phyloP scores from a whole-genome alignment of 2,113 vertebrate species.

The Lucifuga dentata region DNA sequence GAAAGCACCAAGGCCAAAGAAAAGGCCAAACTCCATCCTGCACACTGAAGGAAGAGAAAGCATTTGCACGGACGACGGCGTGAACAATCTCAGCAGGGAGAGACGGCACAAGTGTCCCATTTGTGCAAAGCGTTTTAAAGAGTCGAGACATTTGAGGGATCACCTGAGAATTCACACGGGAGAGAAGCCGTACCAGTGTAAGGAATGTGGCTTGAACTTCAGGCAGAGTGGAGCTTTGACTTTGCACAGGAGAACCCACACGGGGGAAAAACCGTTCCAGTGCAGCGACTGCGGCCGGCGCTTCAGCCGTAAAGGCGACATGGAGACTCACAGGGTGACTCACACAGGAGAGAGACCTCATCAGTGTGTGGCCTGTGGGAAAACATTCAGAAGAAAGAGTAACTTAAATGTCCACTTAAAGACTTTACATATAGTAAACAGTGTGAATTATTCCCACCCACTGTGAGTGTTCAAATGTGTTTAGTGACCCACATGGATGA shows the following conservation, averaged over 20 bases:
- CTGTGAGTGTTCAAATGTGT: too few relatives aligned
- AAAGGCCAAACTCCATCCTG: not conserved
- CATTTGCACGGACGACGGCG: not conserved
- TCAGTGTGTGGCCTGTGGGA: constrained; percentile 3
- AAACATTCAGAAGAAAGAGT: constrained; percentile 18
- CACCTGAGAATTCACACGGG: too few relatives aligned
- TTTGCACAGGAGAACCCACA: constrained; percentile 22
- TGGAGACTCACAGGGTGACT: constrained; percentile 14
- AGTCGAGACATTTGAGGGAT: constrained; percentile 19
- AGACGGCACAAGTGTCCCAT: constrained; percentile 11
- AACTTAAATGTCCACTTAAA: constrained; percentile 13
- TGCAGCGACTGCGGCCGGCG: constrained; percentile 6
- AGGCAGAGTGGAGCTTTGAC: constrained; percentile 17
- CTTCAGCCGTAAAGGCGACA: constrained; percentile 14
- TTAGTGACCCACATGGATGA: too few relatives aligned
- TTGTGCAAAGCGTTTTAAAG: constrained; percentile 8
- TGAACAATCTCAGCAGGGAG: too few relatives aligned
- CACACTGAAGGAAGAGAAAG: not conserved
- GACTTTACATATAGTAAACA: too few relatives aligned
- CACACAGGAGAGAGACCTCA: constrained; percentile 10
- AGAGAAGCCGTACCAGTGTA: constrained; percentile 17
- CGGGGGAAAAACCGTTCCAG: constrained; percentile 8
- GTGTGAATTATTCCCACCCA: not conserved
- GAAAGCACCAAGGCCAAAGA: not conserved
- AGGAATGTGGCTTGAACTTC: constrained; percentile 18